Conservation (phyloP, 2,888 invertebrate species). For the Acleris sparsana region DNA sequence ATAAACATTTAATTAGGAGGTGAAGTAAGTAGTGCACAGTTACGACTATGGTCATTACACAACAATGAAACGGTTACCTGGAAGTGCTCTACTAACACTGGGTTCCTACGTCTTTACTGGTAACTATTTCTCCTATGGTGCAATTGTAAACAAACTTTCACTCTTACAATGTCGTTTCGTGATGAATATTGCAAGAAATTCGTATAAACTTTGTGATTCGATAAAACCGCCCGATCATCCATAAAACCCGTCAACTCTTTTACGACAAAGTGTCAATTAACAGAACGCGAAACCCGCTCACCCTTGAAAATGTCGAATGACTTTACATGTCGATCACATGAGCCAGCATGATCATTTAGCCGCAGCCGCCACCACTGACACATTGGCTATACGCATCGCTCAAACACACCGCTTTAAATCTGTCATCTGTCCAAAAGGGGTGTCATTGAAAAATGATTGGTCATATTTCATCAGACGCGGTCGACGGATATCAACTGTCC, state of each 20-base stretch:
- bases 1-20: no score
- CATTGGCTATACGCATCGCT: slow-evolving; percentile 60
- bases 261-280: slow-evolving; percentile 27
- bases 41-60: no score
- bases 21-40: no score
- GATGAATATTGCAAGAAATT: no score
- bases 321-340: slow-evolving; percentile 45
- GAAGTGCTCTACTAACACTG: no score
- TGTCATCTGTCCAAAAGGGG: slow-evolving; percentile 59
- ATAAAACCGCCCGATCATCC: slow-evolving; percentile 11
- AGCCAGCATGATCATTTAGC: slow-evolving; percentile 57
- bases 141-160: no score
- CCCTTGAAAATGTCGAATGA: slow-evolving; percentile 30
- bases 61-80: neutral
- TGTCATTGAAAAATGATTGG: slow-evolving; percentile 70
- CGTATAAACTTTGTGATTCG: neutral
- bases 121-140: no score
- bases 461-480: slow-evolving; percentile 51
- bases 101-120: no score
- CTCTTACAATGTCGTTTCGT: no score
- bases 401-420: slow-evolving; percentile 61
- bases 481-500: slow-evolving; percentile 11
- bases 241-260: slow-evolving; percentile 19
- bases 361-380: slow-evolving; percentile 65
- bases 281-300: slow-evolving; percentile 21